A percentile compares a stretch with the other conserved stretches of the same genome.
Conservation (phyloP, 2,113 vertebrate genomes). For the Hoplias malabaricus region DNA sequence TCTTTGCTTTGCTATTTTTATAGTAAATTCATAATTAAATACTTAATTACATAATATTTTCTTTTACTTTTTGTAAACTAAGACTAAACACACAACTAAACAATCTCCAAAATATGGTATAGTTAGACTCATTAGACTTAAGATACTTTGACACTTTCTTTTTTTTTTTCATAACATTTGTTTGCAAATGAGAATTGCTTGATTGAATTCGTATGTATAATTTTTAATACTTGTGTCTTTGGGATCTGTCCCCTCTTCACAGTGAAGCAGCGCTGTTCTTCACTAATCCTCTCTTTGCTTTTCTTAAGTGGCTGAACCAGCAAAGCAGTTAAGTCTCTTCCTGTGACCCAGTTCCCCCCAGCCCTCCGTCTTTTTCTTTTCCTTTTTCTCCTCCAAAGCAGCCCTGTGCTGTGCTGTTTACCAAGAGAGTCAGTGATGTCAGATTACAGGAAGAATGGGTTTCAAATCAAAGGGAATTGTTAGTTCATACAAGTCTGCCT, state of each 20-base stretch:
- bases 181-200: background rate
- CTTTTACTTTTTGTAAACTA: no score
- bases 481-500: slow-evolving; percentile 78
- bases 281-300: slow-evolving; percentile 70
- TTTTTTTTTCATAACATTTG: no score
- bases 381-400: slow-evolving; percentile 69
- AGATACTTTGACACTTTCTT: no score
- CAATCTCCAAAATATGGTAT: no score
- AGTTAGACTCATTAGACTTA: no score
- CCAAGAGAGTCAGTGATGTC: slow-evolving; percentile 81
- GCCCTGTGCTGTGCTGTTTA: slow-evolving; percentile 77
- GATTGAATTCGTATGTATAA: background rate
- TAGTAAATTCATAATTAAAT: no score
- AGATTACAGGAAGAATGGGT: slow-evolving; percentile 84
- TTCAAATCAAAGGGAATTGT: slow-evolving; percentile 83
- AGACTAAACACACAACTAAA: no score
- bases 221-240: background rate
- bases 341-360: slow-evolving; percentile 51
- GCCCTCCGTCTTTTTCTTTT: background rate
- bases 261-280: slow-evolving; percentile 58
- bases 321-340: slow-evolving; percentile 73
- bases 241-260: background rate
- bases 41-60: no score
- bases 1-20: no score
- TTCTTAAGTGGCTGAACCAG: slow-evolving; percentile 76